Base-by-base conservation (phyloP, 2,888 invertebrate genomes). In the Philhelius pedissequus region DNA sequence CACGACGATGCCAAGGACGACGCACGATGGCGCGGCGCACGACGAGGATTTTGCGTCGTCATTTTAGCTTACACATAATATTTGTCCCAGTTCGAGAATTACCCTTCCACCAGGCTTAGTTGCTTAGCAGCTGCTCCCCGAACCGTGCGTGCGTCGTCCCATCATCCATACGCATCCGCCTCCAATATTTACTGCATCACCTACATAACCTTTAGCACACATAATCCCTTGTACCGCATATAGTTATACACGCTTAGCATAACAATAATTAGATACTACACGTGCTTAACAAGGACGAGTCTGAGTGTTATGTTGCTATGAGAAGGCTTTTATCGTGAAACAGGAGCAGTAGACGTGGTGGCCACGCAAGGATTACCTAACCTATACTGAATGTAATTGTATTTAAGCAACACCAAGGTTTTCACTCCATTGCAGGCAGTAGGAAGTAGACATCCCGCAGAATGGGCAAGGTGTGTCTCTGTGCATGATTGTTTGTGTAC, bases 261-360 rank as follows among this genome's bases (percentile, higher is more conserved):
- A 75, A 79, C 66, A 79, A 84, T 84, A 76, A 84, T 84, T 84
- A 84, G 79, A 79, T 84, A 75, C 84, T 84, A 79, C 74, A 79
- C 66, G 62, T 48, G 71, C 82, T 82, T 82, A 82, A 76, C 78
- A 78, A 83, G 82, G 69, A 25, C 66, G 66, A 68, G 77, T 64
- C 40, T 40, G 77, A 50, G 64, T 77, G 62, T 73, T 43, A 74
- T 22, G 45, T 74, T 60, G 60, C 54, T 48, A 52, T 5, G 27
- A 38, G 62, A 20, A 27, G 40, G 30, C 54, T 54, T 48, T n/a
- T 22, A 40, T 40, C 30, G 64, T 60, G 18, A 22, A 20, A 66
- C 56, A 38, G 56, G 27, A 54, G 43, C 62, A 20, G 40, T n/a
- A 38, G 58, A 9, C 18, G 58, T n/a, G n/a, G n/a, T n/a, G 32